Conservation (phyloP, 2,113 vertebrate genomes). For the Microtus ochrogaster region DNA sequence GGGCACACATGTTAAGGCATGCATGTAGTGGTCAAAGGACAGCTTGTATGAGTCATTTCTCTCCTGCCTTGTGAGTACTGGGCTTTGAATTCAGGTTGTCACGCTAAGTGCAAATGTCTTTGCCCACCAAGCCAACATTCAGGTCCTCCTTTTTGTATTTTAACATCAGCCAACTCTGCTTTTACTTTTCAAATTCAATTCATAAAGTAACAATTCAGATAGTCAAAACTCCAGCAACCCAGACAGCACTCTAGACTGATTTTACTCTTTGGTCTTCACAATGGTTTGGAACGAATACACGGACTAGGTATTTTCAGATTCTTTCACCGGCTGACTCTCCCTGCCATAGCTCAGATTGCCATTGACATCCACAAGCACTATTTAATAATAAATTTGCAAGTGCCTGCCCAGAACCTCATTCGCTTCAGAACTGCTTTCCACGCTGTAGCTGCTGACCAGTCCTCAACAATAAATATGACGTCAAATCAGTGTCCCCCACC, state of each 20-base stretch:
- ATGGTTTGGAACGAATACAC: neutral
- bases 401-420: slow-evolving; percentile 35
- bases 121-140: neutral
- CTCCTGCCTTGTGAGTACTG: too few species aligned
- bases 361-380: neutral
- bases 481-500: neutral
- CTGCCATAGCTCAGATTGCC: neutral
- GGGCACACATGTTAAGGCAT: too few species aligned
- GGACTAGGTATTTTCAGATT: slow-evolving; percentile 10
- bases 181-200: slow-evolving; percentile 33
- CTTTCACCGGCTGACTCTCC: neutral
- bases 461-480: neutral
- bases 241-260: neutral
- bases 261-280: slow-evolving; percentile 30
- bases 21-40: neutral
- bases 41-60: neutral
- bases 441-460: neutral
- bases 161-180: slow-evolving; percentile 42
- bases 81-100: neutral
- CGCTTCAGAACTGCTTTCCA: slow-evolving; percentile 15
- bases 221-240: slow-evolving; percentile 16
- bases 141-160: neutral
- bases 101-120: too few species aligned
- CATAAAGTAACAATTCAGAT: neutral
- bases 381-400: slow-evolving; percentile 36